Base-by-base conservation (phyloP, 1,140 invertebrate genomes). In the Lordiphosa stackelbergi region DNA sequence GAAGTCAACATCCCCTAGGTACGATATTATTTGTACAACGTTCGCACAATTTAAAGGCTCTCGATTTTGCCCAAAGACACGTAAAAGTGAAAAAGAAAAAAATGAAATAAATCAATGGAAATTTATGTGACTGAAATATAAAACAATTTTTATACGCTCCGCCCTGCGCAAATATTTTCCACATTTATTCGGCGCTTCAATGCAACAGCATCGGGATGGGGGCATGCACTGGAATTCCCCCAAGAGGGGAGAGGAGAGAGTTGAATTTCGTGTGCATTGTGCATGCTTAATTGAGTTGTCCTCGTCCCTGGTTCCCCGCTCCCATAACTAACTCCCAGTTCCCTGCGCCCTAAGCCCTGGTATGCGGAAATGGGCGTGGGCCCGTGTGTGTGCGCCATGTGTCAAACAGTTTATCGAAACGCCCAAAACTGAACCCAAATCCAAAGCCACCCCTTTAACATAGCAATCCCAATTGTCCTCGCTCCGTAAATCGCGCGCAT, bases 281-380 rank as follows among this genome's bases (percentile, higher is more conserved):
- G 74, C 74, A 78, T 78, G 74, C 74, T 79, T 78, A 78, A 78
- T 78, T 78, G 74, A 78, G 74, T 78, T 78, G 74, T 78, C 13
- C 11, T 52, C 12, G 11, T 13, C 43, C 13, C 43, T 13, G 7
- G 43, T 3, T 43, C 2, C 13, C 45, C 40, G 31, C 53, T 11
- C 19, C 28, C 12, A 4, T 13, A 35, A 12, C 37, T 13, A 13
- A n/a, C 8, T 28, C 16, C 42, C 41, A 11, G 1, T 40, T 22
- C n/a, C 41, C 34, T 13, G 48, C 37, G 40, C 38, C 36, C 31
- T 65, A 11, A 12, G 35, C 11, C n/a, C 35, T 37, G 19, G 5
- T 13, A 49, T 37, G 56, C 69, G 41, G 55, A 55, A 55, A 48
- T 61, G 62, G 56, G 60, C 36, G 51, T 53, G 53, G 28, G 34